Conservation (phyloP, 2,888 invertebrate species). For the Stenchaetothrips biformis region DNA sequence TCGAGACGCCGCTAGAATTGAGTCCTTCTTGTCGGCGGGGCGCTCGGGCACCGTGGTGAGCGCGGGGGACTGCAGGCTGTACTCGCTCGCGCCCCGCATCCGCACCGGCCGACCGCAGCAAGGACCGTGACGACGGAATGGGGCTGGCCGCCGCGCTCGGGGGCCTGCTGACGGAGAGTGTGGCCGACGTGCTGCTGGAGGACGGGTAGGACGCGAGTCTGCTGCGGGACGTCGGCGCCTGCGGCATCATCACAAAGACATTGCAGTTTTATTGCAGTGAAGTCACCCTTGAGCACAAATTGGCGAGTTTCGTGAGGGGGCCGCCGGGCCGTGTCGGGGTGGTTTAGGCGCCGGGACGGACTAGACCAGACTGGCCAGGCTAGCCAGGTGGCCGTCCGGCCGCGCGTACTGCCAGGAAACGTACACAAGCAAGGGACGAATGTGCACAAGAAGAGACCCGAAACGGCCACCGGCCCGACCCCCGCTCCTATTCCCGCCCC, state of each 20-base stretch:
- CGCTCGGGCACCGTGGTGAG: constrained; percentile 31
- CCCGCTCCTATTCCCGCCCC: too few relatives aligned
- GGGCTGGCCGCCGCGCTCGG: neutral
- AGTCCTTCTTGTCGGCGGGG: constrained; percentile 27
- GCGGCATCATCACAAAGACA: neutral
- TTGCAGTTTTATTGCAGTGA: too few relatives aligned
- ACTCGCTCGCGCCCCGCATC: neutral
- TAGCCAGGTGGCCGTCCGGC: too few relatives aligned
- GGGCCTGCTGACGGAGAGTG: neutral
- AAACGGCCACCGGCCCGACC: too few relatives aligned
- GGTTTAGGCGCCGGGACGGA: too few relatives aligned
- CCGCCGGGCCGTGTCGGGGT: too few relatives aligned
- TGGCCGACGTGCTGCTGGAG: constrained; percentile 28
- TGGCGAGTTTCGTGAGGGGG: too few relatives aligned
- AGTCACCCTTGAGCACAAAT: too few relatives aligned
- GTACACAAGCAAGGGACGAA: too few relatives aligned
- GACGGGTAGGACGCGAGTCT: constrained; percentile 29
- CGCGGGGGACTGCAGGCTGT: constrained; percentile 5
- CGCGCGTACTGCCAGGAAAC: too few relatives aligned
- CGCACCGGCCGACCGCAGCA: neutral
- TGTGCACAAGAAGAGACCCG: too few relatives aligned
- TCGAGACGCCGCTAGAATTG: neutral
- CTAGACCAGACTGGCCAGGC: too few relatives aligned
- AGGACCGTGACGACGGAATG: neutral
- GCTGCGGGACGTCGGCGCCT: constrained; percentile 22